A percentile compares a stretch with the other conserved stretches of the same genome.
Conservation (phyloP, 1,140 invertebrate genomes). For the Melitaea cinxia region DNA sequence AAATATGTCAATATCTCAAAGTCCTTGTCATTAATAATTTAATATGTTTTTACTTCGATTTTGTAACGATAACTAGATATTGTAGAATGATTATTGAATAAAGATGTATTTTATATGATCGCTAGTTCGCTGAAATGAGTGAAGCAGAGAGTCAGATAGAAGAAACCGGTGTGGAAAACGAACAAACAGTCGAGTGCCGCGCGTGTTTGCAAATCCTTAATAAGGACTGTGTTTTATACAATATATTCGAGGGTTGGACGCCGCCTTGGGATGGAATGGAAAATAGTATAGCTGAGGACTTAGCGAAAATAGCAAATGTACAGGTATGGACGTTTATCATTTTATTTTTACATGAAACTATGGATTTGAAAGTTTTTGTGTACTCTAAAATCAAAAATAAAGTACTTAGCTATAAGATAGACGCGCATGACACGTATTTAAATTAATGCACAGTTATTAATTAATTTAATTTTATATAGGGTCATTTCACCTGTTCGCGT, state of each 20-base stretch:
- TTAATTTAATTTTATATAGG: no score
- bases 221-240: constrained; percentile 35
- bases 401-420: no score
- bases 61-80: background rate
- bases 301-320: constrained; percentile 56
- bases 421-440: no score
- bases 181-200: constrained; percentile 48
- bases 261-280: constrained; percentile 56
- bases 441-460: no score
- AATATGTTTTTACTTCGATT: constrained; percentile 2
- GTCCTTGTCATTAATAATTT: constrained; percentile 20
- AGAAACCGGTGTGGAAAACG: constrained; percentile 19
- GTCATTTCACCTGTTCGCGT: no score
- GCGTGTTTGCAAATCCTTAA: constrained; percentile 54
- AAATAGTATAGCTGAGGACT: constrained; percentile 58
- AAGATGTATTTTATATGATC: constrained; percentile 23
- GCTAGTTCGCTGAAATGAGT: constrained; percentile 24
- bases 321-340: constrained; percentile 37
- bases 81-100: background rate
- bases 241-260: constrained; percentile 61
- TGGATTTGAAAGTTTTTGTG: no score
- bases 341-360: no score
- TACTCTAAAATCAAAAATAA: no score
- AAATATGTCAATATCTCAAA: constrained; percentile 26
- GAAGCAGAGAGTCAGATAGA: constrained; percentile 10